A percentile compares a stretch with the other conserved stretches of the same genome.
Evolutionary conservation across 1,140 invertebrate species (phyloP).

Genomic region (Penaeus vannamei): DNA sequence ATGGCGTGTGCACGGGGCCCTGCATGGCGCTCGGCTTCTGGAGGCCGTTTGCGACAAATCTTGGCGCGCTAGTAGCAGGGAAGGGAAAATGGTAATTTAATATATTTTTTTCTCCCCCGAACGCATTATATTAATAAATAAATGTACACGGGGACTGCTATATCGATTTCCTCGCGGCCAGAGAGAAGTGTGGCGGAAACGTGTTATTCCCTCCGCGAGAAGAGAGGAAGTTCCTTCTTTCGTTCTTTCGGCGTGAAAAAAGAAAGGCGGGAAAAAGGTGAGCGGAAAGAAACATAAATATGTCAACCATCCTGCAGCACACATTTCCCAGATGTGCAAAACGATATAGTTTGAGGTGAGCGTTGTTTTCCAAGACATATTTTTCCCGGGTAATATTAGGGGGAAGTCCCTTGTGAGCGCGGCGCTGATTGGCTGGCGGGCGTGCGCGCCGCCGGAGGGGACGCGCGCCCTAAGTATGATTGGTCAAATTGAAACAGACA

Average conservation of each 20-base stretch:
- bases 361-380: conserved; percentile 59
- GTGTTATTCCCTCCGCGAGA: too few species aligned
- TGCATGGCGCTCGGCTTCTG: too few species aligned
- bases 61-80: too few species aligned
- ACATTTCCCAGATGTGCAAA: conserved; percentile 62
- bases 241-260: neutral
- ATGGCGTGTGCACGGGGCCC: too few species aligned
- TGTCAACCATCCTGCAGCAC: conserved; percentile 39
- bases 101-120: too few species aligned
- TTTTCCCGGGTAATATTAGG: conserved; percentile 51
- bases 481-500: conserved; percentile 65
- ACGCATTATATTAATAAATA: too few species aligned
- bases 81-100: too few species aligned
- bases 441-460: conserved; percentile 54
- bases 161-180: too few species aligned
- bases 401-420: conserved; percentile 44
- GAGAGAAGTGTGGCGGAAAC: too few species aligned
- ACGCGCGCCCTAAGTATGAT: conserved; percentile 60
- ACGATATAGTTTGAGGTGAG: conserved; percentile 60
- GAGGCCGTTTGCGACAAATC: too few species aligned
- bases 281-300: conserved; percentile 42
- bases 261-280: neutral
- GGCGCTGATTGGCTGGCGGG: conserved; percentile 57
- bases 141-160: too few species aligned
- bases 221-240: too few species aligned